A percentile compares a stretch with the other conserved stretches of the same genome.
These are phyloP conservation scores for Tolypeutes matacus DNA, from an alignment of 2,797 vertebrate species.

Conservation along the genomic window DNA sequence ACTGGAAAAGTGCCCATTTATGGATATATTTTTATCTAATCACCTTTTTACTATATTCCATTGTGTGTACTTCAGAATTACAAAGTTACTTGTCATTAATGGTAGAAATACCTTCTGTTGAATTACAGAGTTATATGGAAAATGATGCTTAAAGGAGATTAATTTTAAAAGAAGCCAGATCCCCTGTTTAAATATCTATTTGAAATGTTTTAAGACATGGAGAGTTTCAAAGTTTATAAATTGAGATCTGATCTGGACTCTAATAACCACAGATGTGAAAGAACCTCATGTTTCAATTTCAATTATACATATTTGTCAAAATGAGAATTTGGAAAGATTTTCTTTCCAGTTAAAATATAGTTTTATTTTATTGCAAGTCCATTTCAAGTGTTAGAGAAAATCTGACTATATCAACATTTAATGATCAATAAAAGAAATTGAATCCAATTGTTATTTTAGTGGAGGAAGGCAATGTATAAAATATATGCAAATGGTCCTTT, in stretches of 20 bases:
- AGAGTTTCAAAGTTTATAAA: neutral
- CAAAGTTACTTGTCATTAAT: conserved; percentile 34
- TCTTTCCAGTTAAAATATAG: conserved; percentile 44
- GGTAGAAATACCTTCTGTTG: conserved; percentile 10
- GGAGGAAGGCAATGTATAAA: conserved; percentile 21
- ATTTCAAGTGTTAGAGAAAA: conserved; percentile 25
- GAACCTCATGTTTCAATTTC: neutral
- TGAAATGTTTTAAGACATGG: neutral
- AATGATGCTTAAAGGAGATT: conserved; percentile 1
- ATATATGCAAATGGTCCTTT: neutral
- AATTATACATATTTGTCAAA: conserved; percentile 21
- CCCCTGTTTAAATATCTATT: neutral
- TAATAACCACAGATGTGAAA: neutral
- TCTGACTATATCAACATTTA: conserved; percentile 53
- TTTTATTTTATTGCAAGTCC: conserved; percentile 6
- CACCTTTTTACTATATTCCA: neutral
- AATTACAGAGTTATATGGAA: conserved; percentile 11
- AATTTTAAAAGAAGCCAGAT: neutral
- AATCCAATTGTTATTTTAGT: conserved; percentile 49
- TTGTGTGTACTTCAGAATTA: neutral
- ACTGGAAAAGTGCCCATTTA: conserved; percentile 14
- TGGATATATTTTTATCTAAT: neutral
- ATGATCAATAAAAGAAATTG: conserved; percentile 43
- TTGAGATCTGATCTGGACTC: neutral
- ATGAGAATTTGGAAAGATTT: neutral